Evolutionary conservation across 2,888 invertebrate genomes (phyloP), one percentile per base, ranked within the genome.

Genomic region (Teinopalpus imperialis): DNA sequence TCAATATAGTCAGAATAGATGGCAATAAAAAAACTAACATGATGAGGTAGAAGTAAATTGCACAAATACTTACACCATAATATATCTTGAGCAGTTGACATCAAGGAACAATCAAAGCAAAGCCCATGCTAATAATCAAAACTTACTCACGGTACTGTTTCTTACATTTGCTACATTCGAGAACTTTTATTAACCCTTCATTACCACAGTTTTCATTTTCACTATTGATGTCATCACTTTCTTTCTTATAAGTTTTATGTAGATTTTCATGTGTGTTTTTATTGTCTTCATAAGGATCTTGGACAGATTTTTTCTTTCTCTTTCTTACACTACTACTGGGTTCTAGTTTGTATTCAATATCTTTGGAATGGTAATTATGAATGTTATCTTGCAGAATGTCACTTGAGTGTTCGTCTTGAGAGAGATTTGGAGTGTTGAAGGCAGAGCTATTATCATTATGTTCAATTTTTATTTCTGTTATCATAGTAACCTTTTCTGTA

Each of bases 141-240:
- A 24, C 7, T 7, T 23, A 43, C 60, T 59, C 43, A 61, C 60
- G 55, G 24, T 57, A 61, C 49, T 52, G 44, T 30, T 48, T 50
- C 9, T 53, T 52, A 31, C 60, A 61, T 41, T 52, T 56, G 5
- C 34, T 26, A 52, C 60, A 61, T 30, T 51, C 24, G 3, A 46
- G 13, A 24, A 46, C 24, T 24, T 35, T 35, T 10, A 36, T 13
- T 3, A 30, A 21, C 1, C 34, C 39, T 2, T 35, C 4, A 4
- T 44, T 37, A 1, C 8, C 3, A 20, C 2, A 18, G 6, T 10
- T 31, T 29, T 45, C 16, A 29, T 14, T 27, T 4, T 21, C 27
- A 23, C 30, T 16, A 23, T 20, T 9, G 7, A 13, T 35, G 5
- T 16, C 8, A 23, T 35, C 21, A 9, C 12, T n/a, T 34, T 26